Evolutionary conservation across 2,888 invertebrate genomes (phyloP).

Genomic region (Nephrocerus scutellatus): DNA sequence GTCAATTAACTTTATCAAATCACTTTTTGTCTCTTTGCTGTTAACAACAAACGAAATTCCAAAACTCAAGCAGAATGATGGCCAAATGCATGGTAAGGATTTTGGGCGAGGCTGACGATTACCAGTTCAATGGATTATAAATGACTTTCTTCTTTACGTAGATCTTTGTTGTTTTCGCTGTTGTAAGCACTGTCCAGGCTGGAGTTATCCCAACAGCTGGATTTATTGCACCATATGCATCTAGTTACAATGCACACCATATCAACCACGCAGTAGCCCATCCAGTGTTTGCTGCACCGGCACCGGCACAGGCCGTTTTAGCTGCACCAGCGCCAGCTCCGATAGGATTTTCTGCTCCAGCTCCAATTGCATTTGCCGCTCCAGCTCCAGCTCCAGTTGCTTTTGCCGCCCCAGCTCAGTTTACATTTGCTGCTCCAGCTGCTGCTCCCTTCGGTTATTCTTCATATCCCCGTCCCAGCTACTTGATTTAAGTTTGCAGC

Average conservation of each 20-base stretch:
- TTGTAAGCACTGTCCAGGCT: conserved; percentile 39
- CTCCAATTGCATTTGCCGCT: conserved; percentile 25
- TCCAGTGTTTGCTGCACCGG: conserved; percentile 48
- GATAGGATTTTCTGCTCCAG: too few species aligned
- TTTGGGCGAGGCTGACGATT: not conserved
- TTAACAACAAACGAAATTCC: conserved; percentile 9
- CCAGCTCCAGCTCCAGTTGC: conserved; percentile 24
- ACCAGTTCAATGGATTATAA: not conserved
- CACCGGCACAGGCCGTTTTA: conserved; percentile 26
- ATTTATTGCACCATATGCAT: conserved; percentile 63
- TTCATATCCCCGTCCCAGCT: too few species aligned
- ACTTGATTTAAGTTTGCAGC: too few species aligned
- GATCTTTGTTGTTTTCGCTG: conserved; percentile 34
- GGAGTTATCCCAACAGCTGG: conserved; percentile 50
- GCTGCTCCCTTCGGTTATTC: not conserved
- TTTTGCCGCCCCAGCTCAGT: not conserved
- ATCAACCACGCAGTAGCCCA: conserved; percentile 69
- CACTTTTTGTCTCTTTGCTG: conserved; percentile 8
- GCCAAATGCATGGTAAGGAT: conserved; percentile 38
- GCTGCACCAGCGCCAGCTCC: too few species aligned
- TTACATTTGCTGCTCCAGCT: conserved; percentile 14
- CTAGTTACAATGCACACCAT: conserved; percentile 67
- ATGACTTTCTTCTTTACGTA: conserved; percentile 15
- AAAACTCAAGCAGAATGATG: conserved; percentile 31
- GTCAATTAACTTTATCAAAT: conserved; percentile 11